Evolutionary conservation across 2,797 vertebrate species (phyloP), one percentile per base, ranked within the genome.

Genomic region (Amniataba percoides): DNA sequence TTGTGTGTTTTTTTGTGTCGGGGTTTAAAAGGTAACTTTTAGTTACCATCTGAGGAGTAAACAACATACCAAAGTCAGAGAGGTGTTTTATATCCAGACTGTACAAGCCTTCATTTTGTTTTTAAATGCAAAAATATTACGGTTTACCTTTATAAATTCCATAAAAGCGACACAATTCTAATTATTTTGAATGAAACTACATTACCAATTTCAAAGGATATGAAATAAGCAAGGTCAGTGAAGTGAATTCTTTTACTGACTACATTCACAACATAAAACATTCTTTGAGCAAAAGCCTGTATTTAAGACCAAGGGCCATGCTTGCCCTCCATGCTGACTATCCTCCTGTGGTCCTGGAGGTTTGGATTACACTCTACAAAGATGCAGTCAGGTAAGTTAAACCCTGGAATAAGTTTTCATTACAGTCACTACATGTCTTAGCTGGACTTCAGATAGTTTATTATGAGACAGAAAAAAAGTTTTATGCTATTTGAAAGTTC

Each of bases 291-390:
- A 45, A 40, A 39, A 70, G 68, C 19, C 34, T 40, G 4, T 23
- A 14, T 66, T 19, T 31, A 51, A 56, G 21, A 57, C 27, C 21
- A 13, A 49, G 4, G 10, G 18, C 4, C 0, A 6, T 1, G 2
- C 11, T 64, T 46, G 39, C 34, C 23, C 34, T 70, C 58, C 27
- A 51, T 0, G 1, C 43, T 25, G 52, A 61, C 48, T 46, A 9
- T 56, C 36, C 21, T 15, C 58, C 11, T 11, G 39, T 65, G 25
- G 76, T 16, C 15, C 67, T 61, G 45, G 25, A 55, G 71, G 73
- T 78, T 49, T 34, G 72, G 78, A 79, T 87, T 60, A 85, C 45
- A 46, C 16, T 52, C 43, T 8, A 16, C 42, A 68, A 34, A 57
- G 51, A 63, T 21, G 49, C 14, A 25, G 23, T 15, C 0, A 62